Conservation (phyloP, 2,113 vertebrate genomes). For the Gambusia affinis region DNA sequence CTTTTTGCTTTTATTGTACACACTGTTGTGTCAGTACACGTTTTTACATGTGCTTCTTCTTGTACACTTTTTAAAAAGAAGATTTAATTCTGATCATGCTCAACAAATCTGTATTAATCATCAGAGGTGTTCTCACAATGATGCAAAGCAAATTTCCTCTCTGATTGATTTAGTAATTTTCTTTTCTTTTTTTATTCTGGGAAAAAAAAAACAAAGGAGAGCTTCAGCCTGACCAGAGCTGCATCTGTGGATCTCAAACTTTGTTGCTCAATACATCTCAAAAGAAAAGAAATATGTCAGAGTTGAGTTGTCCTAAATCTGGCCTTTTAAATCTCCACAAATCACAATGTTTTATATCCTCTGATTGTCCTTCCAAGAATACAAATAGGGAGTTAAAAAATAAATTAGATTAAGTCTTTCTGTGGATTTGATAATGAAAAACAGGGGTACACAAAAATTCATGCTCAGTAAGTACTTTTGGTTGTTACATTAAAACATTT, state of each 20-base stretch:
- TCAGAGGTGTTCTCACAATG: not conserved
- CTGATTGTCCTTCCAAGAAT: too few species aligned
- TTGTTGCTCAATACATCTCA: not conserved
- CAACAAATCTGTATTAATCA: not conserved
- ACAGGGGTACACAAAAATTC: too few species aligned
- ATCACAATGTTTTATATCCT: not conserved
- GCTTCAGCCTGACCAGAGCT: not conserved
- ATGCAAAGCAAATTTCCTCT: not conserved
- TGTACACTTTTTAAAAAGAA: too few species aligned
- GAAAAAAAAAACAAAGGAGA: not conserved
- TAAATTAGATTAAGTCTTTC: too few species aligned
- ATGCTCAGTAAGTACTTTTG: too few species aligned
- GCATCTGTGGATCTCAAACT: not conserved
- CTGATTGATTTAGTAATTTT: not conserved
- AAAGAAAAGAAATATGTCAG: not conserved
- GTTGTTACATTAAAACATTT: too few species aligned
- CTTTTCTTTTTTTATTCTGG: not conserved
- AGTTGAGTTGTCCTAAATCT: slow-evolving; percentile 17
- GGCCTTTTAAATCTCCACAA: slow-evolving; percentile 26
- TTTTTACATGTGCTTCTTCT: not conserved
- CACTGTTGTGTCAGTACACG: not conserved
- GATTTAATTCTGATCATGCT: not conserved
- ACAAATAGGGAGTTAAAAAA: too few species aligned
- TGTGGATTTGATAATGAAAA: too few species aligned
- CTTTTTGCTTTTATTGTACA: not conserved